Percentiles rank a stretch among this genome's conserved stretches.
Evolutionary conservation across 1,140 invertebrate genomes (phyloP).

Genomic region (Carposina sasakii): DNA sequence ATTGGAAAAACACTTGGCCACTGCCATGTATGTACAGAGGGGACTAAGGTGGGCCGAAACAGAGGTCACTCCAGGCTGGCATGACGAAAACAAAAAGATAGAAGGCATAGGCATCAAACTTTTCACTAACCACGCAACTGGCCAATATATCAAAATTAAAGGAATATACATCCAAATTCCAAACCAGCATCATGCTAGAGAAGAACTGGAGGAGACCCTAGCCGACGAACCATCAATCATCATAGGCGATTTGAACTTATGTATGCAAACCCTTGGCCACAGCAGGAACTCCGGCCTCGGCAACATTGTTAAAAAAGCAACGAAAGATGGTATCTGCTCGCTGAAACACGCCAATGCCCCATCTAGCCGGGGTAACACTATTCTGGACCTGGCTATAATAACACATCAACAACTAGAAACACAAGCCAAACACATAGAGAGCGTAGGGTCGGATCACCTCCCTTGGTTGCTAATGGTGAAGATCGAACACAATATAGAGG

Average conservation of each 20-base stretch:
- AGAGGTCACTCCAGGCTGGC: neutral
- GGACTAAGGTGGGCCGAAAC: too few relatives aligned
- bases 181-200: neutral
- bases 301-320: neutral
- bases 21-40: too few relatives aligned
- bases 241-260: constrained; percentile 5
- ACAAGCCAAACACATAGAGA: neutral
- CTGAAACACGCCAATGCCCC: neutral
- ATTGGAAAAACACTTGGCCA: too few relatives aligned
- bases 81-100: neutral
- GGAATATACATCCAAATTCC: neutral
- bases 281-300: neutral
- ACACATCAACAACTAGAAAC: neutral
- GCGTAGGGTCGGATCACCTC: neutral
- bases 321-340: neutral
- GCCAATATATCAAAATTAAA: neutral
- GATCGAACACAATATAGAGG: neutral
- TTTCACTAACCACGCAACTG: neutral
- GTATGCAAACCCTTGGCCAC: neutral
- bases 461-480: constrained; percentile 2
- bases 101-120: constrained; percentile 8
- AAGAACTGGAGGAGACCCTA: neutral
- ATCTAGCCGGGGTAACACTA: constrained; percentile 4
- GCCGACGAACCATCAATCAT: constrained; percentile 1
- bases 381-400: constrained; percentile 8